Evolutionary conservation across 2,888 invertebrate species (phyloP), one percentile per base, ranked within the genome.

Genomic region (Ormyrus rosae): DNA sequence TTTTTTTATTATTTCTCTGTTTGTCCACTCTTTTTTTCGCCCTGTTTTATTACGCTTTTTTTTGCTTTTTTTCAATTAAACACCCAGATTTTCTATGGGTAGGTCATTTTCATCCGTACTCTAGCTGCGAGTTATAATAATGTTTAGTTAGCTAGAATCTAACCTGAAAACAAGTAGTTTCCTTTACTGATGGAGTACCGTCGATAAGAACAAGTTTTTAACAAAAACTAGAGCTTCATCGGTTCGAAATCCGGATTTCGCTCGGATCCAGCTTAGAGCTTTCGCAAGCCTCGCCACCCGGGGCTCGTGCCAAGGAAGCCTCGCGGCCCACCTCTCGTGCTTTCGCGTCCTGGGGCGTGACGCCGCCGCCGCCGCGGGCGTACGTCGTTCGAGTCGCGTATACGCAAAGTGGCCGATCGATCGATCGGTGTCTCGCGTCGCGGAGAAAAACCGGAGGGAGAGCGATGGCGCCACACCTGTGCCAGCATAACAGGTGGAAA

Each of bases 401-500:
- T 4, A 34, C 34, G 34, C 34, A 34, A 34, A 34, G 34, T 34
- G 34, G 34, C 34, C 63, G 72, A 63, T 63, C 71, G 71, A 60
- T 68, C 67, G 13, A 11, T 46, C 11, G 7, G 60, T 34, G 58
- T 60, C 19, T 70, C 73, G 64, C 48, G 72, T 81, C 81, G 67
- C 34, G 34, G 34, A 34, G 34, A 34, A 34, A 34, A 34, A 34
- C 34, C 34, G 34, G 34, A 34, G 34, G 34, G 34, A 34, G 34
- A 34, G 85, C 61, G 55, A 13, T 58, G 19, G 73, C 64, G 58
- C 55, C 64, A 65, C 87, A 86, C 87, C 85, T 88, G 87, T 65
- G 48, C 50, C 13, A 13, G 86, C 83, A 89, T 87, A 88, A 89
- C 89, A 89, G 89, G 89, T 89, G 88, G 88, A 89, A 88, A 85